Conservation (phyloP, 2,888 invertebrate species). For the Sialis lutaria region DNA sequence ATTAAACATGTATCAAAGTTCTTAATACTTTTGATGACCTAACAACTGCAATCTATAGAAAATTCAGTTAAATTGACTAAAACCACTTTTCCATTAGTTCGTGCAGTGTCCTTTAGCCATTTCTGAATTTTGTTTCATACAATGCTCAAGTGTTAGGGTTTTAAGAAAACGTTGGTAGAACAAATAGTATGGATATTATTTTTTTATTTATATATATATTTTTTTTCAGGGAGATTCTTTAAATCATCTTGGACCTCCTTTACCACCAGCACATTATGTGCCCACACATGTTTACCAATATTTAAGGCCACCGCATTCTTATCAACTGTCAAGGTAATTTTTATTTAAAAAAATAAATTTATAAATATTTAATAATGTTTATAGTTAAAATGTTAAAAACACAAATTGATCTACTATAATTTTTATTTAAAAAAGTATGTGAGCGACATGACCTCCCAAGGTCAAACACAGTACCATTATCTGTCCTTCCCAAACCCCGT, state of each 20-base stretch:
- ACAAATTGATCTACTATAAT: background rate
- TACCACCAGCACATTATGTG: slow-evolving; percentile 33
- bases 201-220: slow-evolving; percentile 7
- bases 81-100: too few relatives aligned
- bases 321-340: slow-evolving; percentile 21
- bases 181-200: slow-evolving; percentile 2
- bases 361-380: background rate
- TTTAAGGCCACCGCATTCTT: slow-evolving; percentile 28
- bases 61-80: too few relatives aligned
- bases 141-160: too few relatives aligned
- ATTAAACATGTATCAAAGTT: too few relatives aligned
- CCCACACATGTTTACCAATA: slow-evolving; percentile 36
- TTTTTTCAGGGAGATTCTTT: slow-evolving; percentile 35
- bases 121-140: too few relatives aligned
- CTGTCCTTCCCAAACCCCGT: too few relatives aligned
- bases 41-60: too few relatives aligned
- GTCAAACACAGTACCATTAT: too few relatives aligned
- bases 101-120: too few relatives aligned
- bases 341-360: background rate
- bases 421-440: background rate
- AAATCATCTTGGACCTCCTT: slow-evolving; percentile 27
- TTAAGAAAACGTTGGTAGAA: background rate
- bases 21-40: too few relatives aligned
- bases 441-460: too few relatives aligned
- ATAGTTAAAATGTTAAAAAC: background rate